Percentiles rank a stretch among this genome's conserved stretches.
Evolutionary conservation across 2,797 vertebrate species (phyloP).

Genomic region (Cynodonichthys magdalenae): DNA sequence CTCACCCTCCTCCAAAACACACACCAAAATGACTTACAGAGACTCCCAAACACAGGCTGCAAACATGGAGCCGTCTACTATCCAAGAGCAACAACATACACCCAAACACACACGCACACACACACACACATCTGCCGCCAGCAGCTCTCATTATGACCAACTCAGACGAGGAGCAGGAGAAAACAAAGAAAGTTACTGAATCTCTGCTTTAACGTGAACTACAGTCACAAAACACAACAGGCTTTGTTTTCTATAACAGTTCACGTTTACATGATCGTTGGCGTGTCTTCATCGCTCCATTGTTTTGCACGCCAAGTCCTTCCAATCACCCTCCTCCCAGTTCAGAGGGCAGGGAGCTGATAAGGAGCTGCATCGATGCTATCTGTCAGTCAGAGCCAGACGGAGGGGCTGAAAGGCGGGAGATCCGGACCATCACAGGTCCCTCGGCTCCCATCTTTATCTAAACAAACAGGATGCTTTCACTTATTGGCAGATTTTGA

Average conservation of each 20-base stretch:
- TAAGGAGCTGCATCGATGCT: conserved; percentile 79
- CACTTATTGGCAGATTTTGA: conserved; percentile 19
- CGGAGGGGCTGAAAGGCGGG: conserved; percentile 60
- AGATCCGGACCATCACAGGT: conserved; percentile 62
- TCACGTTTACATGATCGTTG: conserved; percentile 37
- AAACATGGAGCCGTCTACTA: conserved; percentile 59
- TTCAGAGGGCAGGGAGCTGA: conserved; percentile 71
- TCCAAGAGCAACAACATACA: conserved; percentile 73
- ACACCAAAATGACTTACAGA: conserved; percentile 74
- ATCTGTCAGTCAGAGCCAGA: conserved; percentile 80
- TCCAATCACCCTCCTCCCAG: conserved; percentile 34
- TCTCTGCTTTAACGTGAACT: background rate
- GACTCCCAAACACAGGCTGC: conserved; percentile 68
- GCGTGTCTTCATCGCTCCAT: conserved; percentile 39
- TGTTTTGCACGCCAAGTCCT: conserved; percentile 41
- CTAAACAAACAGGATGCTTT: conserved; percentile 70
- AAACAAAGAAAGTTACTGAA: conserved; percentile 31
- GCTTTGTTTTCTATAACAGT: conserved; percentile 15
- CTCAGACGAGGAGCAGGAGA: conserved; percentile 37
- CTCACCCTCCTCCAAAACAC: conserved; percentile 75
- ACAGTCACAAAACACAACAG: background rate
- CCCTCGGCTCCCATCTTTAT: conserved; percentile 67
- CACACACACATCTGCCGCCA: conserved; percentile 48
- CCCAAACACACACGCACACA: conserved; percentile 33
- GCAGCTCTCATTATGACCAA: conserved; percentile 54